phyloP scores from a whole-genome alignment of 2,113 vertebrate genomes.

The Indri indri region DNA sequence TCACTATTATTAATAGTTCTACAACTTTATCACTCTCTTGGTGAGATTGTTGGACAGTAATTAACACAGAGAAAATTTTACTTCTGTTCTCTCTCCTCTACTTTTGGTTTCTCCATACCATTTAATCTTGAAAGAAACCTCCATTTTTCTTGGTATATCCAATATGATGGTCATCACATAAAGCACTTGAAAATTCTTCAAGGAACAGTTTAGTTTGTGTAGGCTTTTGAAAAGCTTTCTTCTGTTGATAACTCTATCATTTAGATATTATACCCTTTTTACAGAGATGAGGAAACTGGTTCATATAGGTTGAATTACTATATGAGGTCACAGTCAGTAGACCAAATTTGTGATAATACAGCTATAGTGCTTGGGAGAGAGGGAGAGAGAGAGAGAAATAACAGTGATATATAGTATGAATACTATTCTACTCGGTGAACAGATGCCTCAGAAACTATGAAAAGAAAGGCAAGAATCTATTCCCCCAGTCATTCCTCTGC shows the following conservation, averaged over 20 bases:
- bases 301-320: not conserved
- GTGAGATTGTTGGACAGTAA: not conserved
- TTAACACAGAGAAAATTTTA: slow-evolving; percentile 13
- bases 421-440: not conserved
- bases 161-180: not conserved
- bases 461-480: not conserved
- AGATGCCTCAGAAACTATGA: not conserved
- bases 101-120: slow-evolving; percentile 22
- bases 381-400: not conserved
- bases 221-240: slow-evolving; percentile 46
- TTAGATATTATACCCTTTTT: not conserved
- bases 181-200: slow-evolving; percentile 43
- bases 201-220: slow-evolving; percentile 35
- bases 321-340: not conserved
- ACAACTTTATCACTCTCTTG: not conserved
- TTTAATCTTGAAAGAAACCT: slow-evolving; percentile 36
- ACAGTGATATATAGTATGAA: not conserved
- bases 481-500: not conserved
- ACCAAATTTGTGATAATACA: not conserved
- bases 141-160: not conserved
- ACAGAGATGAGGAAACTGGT: not conserved
- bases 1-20: not conserved
- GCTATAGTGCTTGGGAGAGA: not conserved
- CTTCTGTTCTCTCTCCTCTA: not conserved
- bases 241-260: slow-evolving; percentile 27